phyloP scores from a whole-genome alignment of 2,888 invertebrate species.

The Diachrysia chrysitis region DNA sequence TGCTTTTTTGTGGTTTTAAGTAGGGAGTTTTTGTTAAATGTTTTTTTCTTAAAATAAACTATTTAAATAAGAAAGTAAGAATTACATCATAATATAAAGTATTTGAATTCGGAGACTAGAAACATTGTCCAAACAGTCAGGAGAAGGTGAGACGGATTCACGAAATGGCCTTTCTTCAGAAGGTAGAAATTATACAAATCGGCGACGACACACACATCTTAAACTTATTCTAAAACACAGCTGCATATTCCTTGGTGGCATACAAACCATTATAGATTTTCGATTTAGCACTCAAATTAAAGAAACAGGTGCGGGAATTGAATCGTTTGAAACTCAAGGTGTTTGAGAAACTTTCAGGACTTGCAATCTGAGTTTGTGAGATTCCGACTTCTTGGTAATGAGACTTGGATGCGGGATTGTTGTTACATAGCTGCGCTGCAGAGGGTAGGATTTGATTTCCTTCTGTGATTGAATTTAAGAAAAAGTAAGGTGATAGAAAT shows the following conservation, averaged over 20 bases:
- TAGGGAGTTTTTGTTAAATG: too few relatives aligned
- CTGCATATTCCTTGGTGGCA: constrained; percentile 20
- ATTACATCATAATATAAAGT: too few relatives aligned
- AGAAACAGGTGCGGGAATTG: constrained; percentile 56
- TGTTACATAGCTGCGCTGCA: constrained; percentile 15
- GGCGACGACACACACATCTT: not conserved
- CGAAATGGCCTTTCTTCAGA: not conserved
- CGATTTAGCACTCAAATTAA: constrained; percentile 52
- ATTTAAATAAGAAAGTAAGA: too few relatives aligned
- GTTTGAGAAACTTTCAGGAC: constrained; percentile 47
- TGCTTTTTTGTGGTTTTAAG: too few relatives aligned
- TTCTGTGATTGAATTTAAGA: not conserved
- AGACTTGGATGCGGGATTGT: constrained; percentile 33
- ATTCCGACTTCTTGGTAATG: constrained; percentile 45
- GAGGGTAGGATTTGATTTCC: constrained; percentile 18
- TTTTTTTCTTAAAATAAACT: too few relatives aligned
- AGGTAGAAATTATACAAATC: not conserved
- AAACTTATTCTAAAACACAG: constrained; percentile 11
- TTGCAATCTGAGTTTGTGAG: constrained; percentile 52
- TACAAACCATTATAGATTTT: constrained; percentile 48
- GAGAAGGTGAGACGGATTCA: not conserved
- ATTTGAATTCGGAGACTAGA: not conserved
- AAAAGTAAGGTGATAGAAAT: too few relatives aligned
- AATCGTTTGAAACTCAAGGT: constrained; percentile 45
- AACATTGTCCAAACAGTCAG: not conserved